These are phyloP conservation scores for Plectus sambesii DNA, from an alignment of 1,140 invertebrate genomes.

Conservation along the genomic window DNA sequence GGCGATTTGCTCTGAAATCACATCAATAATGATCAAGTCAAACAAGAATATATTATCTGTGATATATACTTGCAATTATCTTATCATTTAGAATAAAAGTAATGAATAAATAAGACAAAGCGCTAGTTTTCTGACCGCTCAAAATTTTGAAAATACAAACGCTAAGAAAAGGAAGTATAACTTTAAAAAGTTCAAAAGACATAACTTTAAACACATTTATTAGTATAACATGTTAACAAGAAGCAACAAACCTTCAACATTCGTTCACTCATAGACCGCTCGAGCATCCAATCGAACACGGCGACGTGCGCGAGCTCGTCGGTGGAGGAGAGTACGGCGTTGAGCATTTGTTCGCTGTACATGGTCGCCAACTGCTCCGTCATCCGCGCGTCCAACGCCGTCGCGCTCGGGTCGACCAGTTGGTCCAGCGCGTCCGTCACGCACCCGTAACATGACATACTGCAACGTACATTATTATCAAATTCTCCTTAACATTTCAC, in stretches of 20 bases:
- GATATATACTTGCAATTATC: not conserved
- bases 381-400: constrained; percentile 47
- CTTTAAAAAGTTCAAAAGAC: constrained; percentile 37
- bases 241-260: too few relatives aligned
- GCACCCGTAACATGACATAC: constrained; percentile 77
- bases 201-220: too few relatives aligned
- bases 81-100: too few relatives aligned
- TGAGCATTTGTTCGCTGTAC: constrained; percentile 49
- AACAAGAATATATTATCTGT: constrained; percentile 12
- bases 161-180: too few relatives aligned
- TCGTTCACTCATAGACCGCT: constrained; percentile 62
- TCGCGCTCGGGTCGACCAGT: constrained; percentile 62
- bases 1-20: constrained; percentile 55
- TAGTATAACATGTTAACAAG: too few relatives aligned
- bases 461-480: too few relatives aligned
- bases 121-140: too few relatives aligned
- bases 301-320: constrained; percentile 80
- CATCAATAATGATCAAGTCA: constrained; percentile 15
- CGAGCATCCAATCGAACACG: constrained; percentile 84
- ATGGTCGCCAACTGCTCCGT: constrained; percentile 17
- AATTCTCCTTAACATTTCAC: too few relatives aligned
- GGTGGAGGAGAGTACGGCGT: constrained; percentile 47
- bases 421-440: constrained; percentile 67
- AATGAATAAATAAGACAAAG: constrained; percentile 14
- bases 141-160: too few relatives aligned